Conservation (phyloP, 2,888 invertebrate genomes). For the Lasioglossum malachurum region DNA sequence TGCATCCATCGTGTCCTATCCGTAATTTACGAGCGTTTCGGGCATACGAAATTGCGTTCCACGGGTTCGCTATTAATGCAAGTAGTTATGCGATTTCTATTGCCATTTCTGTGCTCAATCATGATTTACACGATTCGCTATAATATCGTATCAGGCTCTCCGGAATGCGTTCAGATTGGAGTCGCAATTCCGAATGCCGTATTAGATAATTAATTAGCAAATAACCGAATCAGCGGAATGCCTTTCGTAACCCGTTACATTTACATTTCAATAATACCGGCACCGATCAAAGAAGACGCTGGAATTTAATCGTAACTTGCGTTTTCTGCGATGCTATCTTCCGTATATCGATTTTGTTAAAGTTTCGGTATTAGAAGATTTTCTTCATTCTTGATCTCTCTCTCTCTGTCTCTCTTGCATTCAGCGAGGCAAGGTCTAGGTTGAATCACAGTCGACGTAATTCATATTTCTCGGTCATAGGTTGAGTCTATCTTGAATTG, state of each 20-base stretch:
- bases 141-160: constrained; percentile 54
- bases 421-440: not conserved
- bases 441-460: too few relatives aligned
- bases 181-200: constrained; percentile 43
- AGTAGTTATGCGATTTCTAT: constrained; percentile 63
- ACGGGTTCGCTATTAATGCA: constrained; percentile 30
- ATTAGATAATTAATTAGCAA: constrained; percentile 59
- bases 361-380: not conserved
- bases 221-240: constrained; percentile 45
- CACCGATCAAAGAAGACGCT: not conserved
- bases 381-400: not conserved
- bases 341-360: not conserved
- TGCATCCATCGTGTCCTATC: constrained; percentile 20
- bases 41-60: constrained; percentile 51
- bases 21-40: constrained; percentile 48
- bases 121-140: constrained; percentile 59
- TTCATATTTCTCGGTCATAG: not conserved
- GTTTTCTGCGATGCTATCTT: not conserved
- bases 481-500: not conserved
- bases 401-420: too few relatives aligned
- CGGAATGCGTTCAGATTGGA: constrained; percentile 61
- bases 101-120: constrained; percentile 48
- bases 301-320: not conserved
- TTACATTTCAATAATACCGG: not conserved
- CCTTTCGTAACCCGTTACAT: constrained; percentile 12